A percentile compares a stretch with the other conserved stretches of the same genome.
Evolutionary conservation across 1,140 invertebrate species (phyloP).

Genomic region (Caerostris extrusa): DNA sequence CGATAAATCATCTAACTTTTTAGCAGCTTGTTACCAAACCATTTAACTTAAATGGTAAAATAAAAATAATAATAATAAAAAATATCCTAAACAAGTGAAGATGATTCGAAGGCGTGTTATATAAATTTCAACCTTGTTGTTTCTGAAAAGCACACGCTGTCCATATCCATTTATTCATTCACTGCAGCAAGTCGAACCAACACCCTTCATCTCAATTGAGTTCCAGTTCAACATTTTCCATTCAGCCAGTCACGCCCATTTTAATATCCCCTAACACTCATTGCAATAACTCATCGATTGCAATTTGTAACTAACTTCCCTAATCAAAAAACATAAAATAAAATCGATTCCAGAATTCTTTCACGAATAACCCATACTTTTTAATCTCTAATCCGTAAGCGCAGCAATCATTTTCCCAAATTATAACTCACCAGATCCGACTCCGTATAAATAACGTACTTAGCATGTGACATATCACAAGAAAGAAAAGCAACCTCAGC

Average conservation of each 20-base stretch:
- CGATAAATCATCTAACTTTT: too few species aligned
- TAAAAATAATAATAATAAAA: too few species aligned
- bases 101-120: too few species aligned
- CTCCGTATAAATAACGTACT: background rate
- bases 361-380: background rate
- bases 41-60: too few species aligned
- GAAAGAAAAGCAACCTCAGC: background rate
- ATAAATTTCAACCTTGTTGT: too few species aligned
- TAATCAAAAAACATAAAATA: background rate
- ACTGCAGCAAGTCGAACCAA: too few species aligned
- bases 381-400: background rate
- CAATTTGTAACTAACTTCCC: background rate
- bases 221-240: too few species aligned
- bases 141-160: too few species aligned
- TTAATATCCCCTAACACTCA: background rate
- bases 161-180: background rate
- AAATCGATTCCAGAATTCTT: background rate
- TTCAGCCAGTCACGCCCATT: background rate
- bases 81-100: too few species aligned
- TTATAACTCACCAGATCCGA: background rate
- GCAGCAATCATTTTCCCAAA: constrained; percentile 10
- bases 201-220: too few species aligned
- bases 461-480: constrained; percentile 17
- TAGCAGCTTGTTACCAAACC: too few species aligned
- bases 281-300: background rate